Evolutionary conservation across 1,140 invertebrate species (phyloP), one percentile per base, ranked within the genome.

Genomic region (Eriocheir sinensis): DNA sequence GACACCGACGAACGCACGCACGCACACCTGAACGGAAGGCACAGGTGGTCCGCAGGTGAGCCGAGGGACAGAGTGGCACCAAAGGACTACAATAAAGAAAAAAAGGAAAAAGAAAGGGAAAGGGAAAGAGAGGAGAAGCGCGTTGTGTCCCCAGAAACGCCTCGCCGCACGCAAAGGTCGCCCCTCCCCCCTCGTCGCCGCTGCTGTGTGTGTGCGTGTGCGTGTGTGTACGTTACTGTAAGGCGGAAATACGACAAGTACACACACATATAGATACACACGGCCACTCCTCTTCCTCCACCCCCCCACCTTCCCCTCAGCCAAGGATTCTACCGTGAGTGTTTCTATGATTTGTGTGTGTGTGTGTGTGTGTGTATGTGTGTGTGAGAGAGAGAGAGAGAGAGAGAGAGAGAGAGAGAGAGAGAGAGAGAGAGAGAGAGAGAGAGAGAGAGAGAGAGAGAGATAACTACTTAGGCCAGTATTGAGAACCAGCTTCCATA

Each of bases 381-480:
- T 48, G 44, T 48, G 44, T 48, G 44, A 8, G 15, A 48, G 44
- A 15, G 44, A 8, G 44, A 21, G 53, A 21, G 53, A 21, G 53
- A 15, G 53, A 15, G 53, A 8, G 53, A 15, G 53, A 15, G 53
- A 8, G 53, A 15, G 53, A 8, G 60, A n/a, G 60, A 27, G 60
- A 27, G 27, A n/a, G 60, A n/a, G 60, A n/a, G 60, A n/a, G 60
- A n/a, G 60, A n/a, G 60, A n/a, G 60, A n/a, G 60, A n/a, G 60
- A n/a, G 60, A n/a, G 60, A n/a, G 60, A n/a, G 60, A n/a, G 60
- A n/a, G 60, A 0, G 1, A n/a, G 60, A 72, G 27, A 21, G 60
- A n/a, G 60, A 72, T 72, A 72, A 72, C 60, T 72, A 72, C 60
- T 72, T 72, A 72, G n/a, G 21, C 27, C 60, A 72, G 60, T 72